Percentiles rank a stretch among this genome's conserved stretches.
Conservation (phyloP, 2,888 invertebrate species). For the Pristionchus fissidentatus region DNA sequence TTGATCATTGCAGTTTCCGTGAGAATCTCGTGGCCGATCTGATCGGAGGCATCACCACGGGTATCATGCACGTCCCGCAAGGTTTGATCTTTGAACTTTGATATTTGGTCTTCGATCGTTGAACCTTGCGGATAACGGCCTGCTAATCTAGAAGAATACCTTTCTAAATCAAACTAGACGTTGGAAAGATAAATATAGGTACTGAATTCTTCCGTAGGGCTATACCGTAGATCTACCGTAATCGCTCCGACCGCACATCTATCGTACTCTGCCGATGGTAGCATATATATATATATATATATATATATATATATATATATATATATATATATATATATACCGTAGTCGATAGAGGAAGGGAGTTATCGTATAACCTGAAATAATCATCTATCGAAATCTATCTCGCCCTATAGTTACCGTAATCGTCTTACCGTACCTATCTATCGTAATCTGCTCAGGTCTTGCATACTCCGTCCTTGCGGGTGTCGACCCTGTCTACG, state of each 20-base stretch:
- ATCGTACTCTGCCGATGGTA: too few relatives aligned
- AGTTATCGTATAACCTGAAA: background rate
- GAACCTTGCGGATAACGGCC: too few relatives aligned
- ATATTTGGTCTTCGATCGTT: background rate
- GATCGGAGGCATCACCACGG: slow-evolving; percentile 47
- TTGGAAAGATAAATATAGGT: too few relatives aligned
- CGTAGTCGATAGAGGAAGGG: too few relatives aligned
- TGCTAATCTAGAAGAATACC: too few relatives aligned
- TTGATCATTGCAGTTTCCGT: slow-evolving; percentile 32
- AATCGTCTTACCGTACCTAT: background rate
- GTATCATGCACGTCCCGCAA: slow-evolving; percentile 49
- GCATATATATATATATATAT: too few relatives aligned
- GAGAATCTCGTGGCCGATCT: slow-evolving; percentile 35
- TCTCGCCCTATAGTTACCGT: background rate
- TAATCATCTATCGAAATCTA: background rate
- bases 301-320: too few relatives aligned
- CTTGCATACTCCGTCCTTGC: slow-evolving; percentile 31
- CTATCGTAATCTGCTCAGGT: background rate
- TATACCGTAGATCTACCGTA: too few relatives aligned
- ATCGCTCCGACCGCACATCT: too few relatives aligned
- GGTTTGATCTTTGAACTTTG: slow-evolving; percentile 20
- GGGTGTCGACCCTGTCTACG: slow-evolving; percentile 44
- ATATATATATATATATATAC: too few relatives aligned
- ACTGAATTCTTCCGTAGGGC: too few relatives aligned
- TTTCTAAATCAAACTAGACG: too few relatives aligned